Evolutionary conservation across 2,797 vertebrate genomes (phyloP), one percentile per base, ranked within the genome.

Genomic region (Macropodus opercularis): DNA sequence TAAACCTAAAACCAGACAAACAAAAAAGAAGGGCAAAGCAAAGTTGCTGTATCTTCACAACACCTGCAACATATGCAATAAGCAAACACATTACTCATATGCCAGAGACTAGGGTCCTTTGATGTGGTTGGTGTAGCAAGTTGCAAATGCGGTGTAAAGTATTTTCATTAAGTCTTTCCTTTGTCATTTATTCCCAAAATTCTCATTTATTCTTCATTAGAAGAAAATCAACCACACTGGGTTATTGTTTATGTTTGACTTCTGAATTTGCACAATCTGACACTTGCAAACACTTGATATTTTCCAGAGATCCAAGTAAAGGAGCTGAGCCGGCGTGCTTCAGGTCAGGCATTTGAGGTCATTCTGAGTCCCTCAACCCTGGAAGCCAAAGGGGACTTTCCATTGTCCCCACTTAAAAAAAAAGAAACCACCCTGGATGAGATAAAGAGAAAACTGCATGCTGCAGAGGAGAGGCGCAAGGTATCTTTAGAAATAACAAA

Each of bases 291-390:
- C n/a, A n/a, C n/a, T n/a, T 44, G 5, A 6, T 63, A 11, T 59
- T 68, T 77, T 42, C 6, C 70, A 98, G 97, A 96, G 12, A 93
- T 98, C 60, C 93, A 96, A 73, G 94, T 99, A 60, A 99, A 96
- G 86, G 96, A 98, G 81, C 88, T 99, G 90, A 95, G 94, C 85
- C 98, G 94, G 72, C 93, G 97, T 62, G 91, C 95, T 32, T 99
- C 96, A 5, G 96, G 97, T 69, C 96, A 98, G 54, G 95, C 97
- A 1, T 99, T 98, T 83, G 96, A 98, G 87, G 93, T 99, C 81
- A 96, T 99, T 73, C 92, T 99, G 50, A 94, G 93, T 63, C 96
- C 96, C 23, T 82, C 92, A 24, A 92, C 92, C 5, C 93, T 94
- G 62, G 94, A 98, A 13, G 84, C 90, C 6, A 96, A 94, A 71